A percentile compares a stretch with the other conserved stretches of the same genome.
These are phyloP conservation scores for Rhegmatorhina hoffmannsi DNA, from an alignment of 2,113 vertebrate species.

Conservation along the genomic window DNA sequence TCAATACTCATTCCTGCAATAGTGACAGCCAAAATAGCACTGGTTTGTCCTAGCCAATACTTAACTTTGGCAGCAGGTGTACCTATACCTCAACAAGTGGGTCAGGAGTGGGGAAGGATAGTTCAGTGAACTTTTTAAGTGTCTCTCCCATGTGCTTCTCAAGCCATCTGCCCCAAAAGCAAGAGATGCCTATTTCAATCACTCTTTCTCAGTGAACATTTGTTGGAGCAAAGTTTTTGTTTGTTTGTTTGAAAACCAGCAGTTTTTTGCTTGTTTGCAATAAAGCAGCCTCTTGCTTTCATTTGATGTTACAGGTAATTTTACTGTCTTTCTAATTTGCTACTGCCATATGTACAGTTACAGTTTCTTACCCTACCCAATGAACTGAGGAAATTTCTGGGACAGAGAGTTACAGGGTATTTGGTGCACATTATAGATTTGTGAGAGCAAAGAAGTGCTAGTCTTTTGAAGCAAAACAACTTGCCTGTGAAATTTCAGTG, in stretches of 20 bases:
- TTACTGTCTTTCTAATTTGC: background rate
- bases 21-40: background rate
- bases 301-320: background rate
- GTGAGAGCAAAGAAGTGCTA: background rate
- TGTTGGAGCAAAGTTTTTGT: background rate
- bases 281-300: background rate
- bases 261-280: background rate
- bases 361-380: background rate
- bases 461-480: background rate
- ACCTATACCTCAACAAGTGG: background rate
- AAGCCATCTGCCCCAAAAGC: fast-evolving
- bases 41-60: background rate
- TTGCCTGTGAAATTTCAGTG: background rate
- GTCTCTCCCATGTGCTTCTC: background rate
- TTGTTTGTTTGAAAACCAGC: background rate
- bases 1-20: background rate
- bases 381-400: background rate
- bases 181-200: background rate
- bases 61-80: background rate
- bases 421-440: background rate
- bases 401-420: background rate
- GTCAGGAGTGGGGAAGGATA: background rate
- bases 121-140: background rate
- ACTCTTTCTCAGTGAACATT: background rate
- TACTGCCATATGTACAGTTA: background rate